phyloP scores from a whole-genome alignment of 2,888 invertebrate genomes.

The Anoncus sp. region DNA sequence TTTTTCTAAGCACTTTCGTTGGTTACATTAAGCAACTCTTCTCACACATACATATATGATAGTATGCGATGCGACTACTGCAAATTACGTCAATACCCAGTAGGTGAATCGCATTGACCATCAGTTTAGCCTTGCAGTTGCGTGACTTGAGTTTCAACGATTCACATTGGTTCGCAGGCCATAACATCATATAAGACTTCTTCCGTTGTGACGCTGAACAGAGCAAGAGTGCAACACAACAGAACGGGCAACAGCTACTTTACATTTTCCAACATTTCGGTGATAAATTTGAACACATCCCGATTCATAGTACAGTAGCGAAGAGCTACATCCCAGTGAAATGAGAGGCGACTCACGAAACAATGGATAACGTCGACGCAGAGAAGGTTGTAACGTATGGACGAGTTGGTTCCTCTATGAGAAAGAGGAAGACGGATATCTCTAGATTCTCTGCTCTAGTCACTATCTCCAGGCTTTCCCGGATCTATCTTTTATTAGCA shows the following conservation, averaged over 20 bases:
- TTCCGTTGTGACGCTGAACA: constrained; percentile 23
- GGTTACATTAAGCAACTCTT: too few relatives aligned
- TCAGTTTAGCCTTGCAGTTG: not conserved
- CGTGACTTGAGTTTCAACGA: constrained; percentile 13
- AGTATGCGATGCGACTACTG: not conserved
- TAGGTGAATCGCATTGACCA: not conserved
- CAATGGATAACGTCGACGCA: constrained; percentile 70
- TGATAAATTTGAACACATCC: constrained; percentile 63
- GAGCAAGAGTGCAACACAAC: constrained; percentile 12
- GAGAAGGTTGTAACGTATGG: constrained; percentile 42
- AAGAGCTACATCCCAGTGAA: constrained; percentile 45
- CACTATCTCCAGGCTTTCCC: constrained; percentile 72
- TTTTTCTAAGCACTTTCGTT: too few relatives aligned
- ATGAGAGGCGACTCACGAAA: constrained; percentile 72
- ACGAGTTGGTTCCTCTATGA: constrained; percentile 50
- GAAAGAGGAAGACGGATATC: constrained; percentile 53
- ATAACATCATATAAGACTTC: constrained; percentile 44
- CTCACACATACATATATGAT: constrained; percentile 3
- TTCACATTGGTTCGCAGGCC: constrained; percentile 23
- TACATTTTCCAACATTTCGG: constrained; percentile 62
- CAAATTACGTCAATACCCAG: constrained; percentile 1
- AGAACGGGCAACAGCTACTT: constrained; percentile 50
- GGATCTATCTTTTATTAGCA: constrained; percentile 82
- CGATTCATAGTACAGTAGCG: constrained; percentile 40
- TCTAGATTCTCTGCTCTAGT: constrained; percentile 56